Evolutionary conservation across 1,140 invertebrate species (phyloP).

Genomic region (Aphaenogaster rudis): DNA sequence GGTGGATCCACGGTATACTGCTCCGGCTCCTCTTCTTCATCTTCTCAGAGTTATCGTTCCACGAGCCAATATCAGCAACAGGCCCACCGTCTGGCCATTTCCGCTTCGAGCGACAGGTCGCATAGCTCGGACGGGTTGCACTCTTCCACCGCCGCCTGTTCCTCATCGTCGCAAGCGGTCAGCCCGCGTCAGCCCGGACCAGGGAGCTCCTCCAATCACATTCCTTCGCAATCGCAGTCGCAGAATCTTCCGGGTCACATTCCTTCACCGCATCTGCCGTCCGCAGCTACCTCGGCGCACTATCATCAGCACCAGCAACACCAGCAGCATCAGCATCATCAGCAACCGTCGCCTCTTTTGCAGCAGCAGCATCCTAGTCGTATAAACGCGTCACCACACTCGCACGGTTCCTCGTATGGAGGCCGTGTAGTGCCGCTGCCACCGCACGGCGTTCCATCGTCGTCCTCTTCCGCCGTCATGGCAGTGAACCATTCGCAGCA

Average conservation of each 20-base stretch:
- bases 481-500: slow-evolving; percentile 70
- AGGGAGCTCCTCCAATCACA: slow-evolving; percentile 78
- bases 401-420: slow-evolving; percentile 70
- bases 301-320: slow-evolving; percentile 60
- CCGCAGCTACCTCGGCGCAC: slow-evolving; percentile 64
- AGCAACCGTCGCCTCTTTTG: slow-evolving; percentile 52
- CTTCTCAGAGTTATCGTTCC: slow-evolving; percentile 67
- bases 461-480: slow-evolving; percentile 71
- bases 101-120: slow-evolving; percentile 51
- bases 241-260: slow-evolving; percentile 83
- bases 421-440: slow-evolving; percentile 72
- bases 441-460: slow-evolving; percentile 67
- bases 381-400: slow-evolving; percentile 71
- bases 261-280: slow-evolving; percentile 81
- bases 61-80: slow-evolving; percentile 62
- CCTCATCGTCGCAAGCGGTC: slow-evolving; percentile 73
- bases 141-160: slow-evolving; percentile 66
- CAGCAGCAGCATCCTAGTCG: slow-evolving; percentile 77
- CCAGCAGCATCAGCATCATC: slow-evolving; percentile 64
- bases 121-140: slow-evolving; percentile 69
- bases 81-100: slow-evolving; percentile 39
- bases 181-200: slow-evolving; percentile 70
- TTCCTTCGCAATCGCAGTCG: slow-evolving; percentile 78
- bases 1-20: slow-evolving; percentile 51
- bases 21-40: slow-evolving; percentile 42